Percentiles rank a stretch among this genome's conserved stretches.
phyloP scores from a whole-genome alignment of 2,888 invertebrate genomes.

The Diarsia rubi region DNA sequence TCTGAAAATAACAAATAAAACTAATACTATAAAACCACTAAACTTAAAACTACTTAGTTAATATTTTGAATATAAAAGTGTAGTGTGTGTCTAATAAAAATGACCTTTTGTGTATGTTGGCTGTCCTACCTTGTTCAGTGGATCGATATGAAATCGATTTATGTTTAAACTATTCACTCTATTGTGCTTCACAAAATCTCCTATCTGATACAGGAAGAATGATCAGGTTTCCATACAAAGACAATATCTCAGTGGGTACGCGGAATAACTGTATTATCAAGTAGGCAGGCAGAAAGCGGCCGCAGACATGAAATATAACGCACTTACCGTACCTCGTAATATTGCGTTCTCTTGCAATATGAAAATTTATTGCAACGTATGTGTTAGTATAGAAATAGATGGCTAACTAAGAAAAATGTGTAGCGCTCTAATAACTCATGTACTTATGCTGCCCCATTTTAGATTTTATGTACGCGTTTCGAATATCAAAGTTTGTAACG shows the following conservation, averaged over 20 bases:
- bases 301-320: constrained; percentile 88
- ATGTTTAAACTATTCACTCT: constrained; percentile 5
- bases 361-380: constrained; percentile 89
- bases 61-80: no score
- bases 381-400: constrained; percentile 79
- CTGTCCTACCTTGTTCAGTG: no score
- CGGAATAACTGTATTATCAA: constrained; percentile 82
- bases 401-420: constrained; percentile 82
- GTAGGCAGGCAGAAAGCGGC: constrained; percentile 78
- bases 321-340: constrained; percentile 87
- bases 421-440: constrained; percentile 71
- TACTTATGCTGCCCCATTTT: constrained; percentile 62
- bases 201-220: constrained; percentile 42
- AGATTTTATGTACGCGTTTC: constrained; percentile 55
- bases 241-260: constrained; percentile 77
- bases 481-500: constrained; percentile 49
- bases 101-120: no score
- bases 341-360: constrained; percentile 89
- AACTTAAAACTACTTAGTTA: no score
- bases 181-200: constrained; percentile 4
- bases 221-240: constrained; percentile 69
- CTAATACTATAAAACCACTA: no score
- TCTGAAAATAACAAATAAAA: neutral
- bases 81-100: no score
- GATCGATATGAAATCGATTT: constrained; percentile 5